These are phyloP conservation scores for Adelognathus sp. DNA, from an alignment of 2,888 invertebrate genomes.

Conservation along the genomic window DNA sequence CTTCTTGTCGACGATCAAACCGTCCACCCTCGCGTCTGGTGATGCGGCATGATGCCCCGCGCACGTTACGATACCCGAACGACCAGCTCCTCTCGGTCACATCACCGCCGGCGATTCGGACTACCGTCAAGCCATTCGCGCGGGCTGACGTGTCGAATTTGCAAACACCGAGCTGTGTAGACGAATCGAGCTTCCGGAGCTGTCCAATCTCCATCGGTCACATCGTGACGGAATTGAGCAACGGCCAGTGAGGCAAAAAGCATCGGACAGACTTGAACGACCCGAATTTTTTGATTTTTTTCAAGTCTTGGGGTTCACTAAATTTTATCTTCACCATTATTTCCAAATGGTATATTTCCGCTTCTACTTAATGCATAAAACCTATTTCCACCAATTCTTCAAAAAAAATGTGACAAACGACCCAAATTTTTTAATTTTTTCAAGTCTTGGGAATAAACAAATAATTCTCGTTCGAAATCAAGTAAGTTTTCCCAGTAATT, in stretches of 20 bases:
- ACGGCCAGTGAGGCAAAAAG: not conserved
- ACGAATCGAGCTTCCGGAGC: not conserved
- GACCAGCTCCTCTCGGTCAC: conserved; percentile 20
- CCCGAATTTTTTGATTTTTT: no score
- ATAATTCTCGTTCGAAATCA: no score
- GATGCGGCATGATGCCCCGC: conserved; percentile 4
- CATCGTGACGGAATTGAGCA: not conserved
- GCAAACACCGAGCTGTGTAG: not conserved
- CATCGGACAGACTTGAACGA: no score
- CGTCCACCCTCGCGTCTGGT: conserved; percentile 11
- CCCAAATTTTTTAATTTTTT: no score
- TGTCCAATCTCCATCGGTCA: not conserved
- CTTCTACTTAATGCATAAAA: no score
- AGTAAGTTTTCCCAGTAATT: no score
- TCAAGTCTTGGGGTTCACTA: no score
- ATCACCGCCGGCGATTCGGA: conserved; percentile 26
- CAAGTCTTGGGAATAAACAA: no score
- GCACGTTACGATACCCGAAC: conserved; percentile 34
- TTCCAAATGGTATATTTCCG: no score
- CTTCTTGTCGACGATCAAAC: conserved; percentile 61
- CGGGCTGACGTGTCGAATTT: conserved; percentile 14
- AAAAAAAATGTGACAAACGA: no score
- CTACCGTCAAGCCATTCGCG: not conserved
- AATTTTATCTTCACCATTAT: no score
- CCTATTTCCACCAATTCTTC: no score